A percentile compares a stretch with the other conserved stretches of the same genome.
These are phyloP conservation scores for Pantherophis alleghaniensis DNA, from an alignment of 2,797 vertebrate species.

Conservation along the genomic window DNA sequence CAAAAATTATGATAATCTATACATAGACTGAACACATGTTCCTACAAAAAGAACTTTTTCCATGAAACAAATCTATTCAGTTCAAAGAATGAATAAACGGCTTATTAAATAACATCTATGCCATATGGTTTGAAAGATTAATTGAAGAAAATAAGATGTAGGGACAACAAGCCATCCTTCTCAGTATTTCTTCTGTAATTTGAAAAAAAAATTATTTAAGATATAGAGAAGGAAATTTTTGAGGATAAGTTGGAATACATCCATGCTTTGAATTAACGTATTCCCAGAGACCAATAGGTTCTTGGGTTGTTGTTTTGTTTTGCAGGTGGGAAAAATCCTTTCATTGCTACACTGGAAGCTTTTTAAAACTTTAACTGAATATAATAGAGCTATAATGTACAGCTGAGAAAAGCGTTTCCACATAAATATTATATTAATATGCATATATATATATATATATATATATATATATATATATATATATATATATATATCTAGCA, in stretches of 20 bases:
- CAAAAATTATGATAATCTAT: not conserved
- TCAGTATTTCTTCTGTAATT: not conserved
- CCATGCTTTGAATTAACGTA: not conserved
- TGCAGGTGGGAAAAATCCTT: not conserved
- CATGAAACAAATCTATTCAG: not conserved
- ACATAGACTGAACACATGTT: not conserved
- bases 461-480: not conserved
- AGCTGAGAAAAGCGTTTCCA: not conserved
- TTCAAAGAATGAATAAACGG: not conserved
- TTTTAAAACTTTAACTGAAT: not conserved
- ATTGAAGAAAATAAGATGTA: not conserved
- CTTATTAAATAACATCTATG: not conserved
- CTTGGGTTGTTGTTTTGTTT: not conserved
- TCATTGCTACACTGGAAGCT: not conserved
- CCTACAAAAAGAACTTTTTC: not conserved
- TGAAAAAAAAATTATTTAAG: not conserved
- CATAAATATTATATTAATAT: not conserved
- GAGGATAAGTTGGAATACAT: not conserved
- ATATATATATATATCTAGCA: not conserved
- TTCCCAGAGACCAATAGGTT: not conserved
- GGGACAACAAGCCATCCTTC: not conserved
- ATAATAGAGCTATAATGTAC: not conserved
- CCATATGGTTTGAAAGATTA: not conserved
- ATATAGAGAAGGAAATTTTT: not conserved
- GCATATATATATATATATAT: not conserved